Evolutionary conservation across 2,797 vertebrate species (phyloP).

Genomic region (Yasuhikotakia modesta): DNA sequence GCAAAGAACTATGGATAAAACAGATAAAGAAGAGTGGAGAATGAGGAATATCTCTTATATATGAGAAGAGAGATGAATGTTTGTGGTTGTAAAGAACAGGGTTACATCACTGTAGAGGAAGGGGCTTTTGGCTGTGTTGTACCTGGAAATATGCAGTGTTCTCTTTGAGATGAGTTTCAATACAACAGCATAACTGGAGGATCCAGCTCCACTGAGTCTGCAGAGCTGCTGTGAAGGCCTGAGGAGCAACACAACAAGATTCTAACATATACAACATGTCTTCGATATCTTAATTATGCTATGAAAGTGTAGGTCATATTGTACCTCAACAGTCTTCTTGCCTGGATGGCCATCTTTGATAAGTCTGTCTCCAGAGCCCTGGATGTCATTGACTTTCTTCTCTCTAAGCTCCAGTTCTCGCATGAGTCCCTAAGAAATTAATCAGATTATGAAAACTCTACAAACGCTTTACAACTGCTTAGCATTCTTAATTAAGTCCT

Average conservation of each 20-base stretch:
- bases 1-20: constrained; percentile 81
- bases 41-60: background rate
- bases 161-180: constrained; percentile 93
- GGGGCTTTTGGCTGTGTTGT: background rate
- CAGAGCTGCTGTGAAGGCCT: constrained; percentile 91
- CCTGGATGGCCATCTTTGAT: constrained; percentile 88
- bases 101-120: background rate
- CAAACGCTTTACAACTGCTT: background rate
- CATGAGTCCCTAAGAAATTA: constrained; percentile 83
- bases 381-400: constrained; percentile 86
- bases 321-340: constrained; percentile 87
- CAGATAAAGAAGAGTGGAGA: background rate
- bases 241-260: background rate
- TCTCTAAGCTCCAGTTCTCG: constrained; percentile 90
- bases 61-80: background rate
- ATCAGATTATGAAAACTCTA: background rate
- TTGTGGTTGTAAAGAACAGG: background rate
- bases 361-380: constrained; percentile 82
- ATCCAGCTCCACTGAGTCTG: constrained; percentile 99
- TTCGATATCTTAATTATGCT: background rate
- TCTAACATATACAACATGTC: background rate
- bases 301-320: constrained; percentile 14
- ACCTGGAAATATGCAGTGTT: constrained; percentile 96
- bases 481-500: too few species aligned
- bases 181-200: constrained; percentile 93